Evolutionary conservation across 2,797 vertebrate species (phyloP).

Genomic region (Rhincodon typus): DNA sequence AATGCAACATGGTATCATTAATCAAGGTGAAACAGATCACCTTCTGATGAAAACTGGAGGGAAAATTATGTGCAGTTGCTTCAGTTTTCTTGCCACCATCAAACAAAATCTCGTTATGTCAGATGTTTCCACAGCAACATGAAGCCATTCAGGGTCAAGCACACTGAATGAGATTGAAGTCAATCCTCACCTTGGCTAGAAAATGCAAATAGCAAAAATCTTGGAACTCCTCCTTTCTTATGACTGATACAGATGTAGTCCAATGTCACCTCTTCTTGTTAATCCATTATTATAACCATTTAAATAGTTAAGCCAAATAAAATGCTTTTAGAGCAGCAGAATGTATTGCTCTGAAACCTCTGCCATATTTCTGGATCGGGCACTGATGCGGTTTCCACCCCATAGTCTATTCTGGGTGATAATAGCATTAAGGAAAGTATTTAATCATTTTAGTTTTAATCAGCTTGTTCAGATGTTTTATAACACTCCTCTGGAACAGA

Average conservation of each 20-base stretch:
- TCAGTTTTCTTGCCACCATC: background rate
- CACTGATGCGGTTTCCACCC: no score
- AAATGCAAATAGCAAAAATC: background rate
- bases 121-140: background rate
- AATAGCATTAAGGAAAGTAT: no score
- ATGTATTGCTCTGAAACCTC: background rate
- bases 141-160: background rate
- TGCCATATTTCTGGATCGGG: background rate
- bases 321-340: background rate
- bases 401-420: no score
- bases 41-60: background rate
- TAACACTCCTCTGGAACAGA: no score
- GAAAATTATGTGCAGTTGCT: background rate
- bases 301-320: background rate
- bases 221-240: background rate
- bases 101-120: background rate
- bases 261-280: no score
- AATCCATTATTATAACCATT: background rate
- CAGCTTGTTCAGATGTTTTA: no score
- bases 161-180: background rate
- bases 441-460: no score
- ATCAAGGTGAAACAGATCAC: background rate
- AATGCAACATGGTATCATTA: background rate
- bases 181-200: background rate
- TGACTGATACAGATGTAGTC: background rate